A percentile compares a stretch with the other conserved stretches of the same genome.
Conservation (phyloP, 2,888 invertebrate species). For the Philereme transversata region DNA sequence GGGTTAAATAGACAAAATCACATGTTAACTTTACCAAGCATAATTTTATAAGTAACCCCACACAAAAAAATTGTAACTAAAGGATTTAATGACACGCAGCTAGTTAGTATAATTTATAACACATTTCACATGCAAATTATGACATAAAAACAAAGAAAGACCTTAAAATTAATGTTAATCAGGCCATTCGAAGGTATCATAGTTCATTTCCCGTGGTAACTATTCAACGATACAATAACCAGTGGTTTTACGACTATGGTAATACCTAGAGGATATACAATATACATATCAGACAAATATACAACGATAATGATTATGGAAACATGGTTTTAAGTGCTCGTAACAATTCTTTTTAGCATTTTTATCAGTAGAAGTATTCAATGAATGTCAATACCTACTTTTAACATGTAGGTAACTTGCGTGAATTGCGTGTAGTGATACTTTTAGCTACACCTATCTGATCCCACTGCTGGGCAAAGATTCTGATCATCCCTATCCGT, state of each 20-base stretch:
- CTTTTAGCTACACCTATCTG: no score
- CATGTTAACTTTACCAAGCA: background rate
- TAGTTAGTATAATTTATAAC: conserved; percentile 33
- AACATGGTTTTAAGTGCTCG: conserved; percentile 34
- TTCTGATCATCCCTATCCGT: no score
- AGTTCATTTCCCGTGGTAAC: conserved; percentile 12
- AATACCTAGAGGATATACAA: conserved; percentile 18
- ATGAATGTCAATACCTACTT: background rate
- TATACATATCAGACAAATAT: conserved; percentile 25
- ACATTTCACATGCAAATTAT: conserved; percentile 44
- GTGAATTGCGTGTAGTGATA: no score
- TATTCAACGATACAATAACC: conserved; percentile 10
- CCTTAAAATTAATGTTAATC: conserved; percentile 47
- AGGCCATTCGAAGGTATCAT: conserved; percentile 40
- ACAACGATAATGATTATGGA: conserved; percentile 24
- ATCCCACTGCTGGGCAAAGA: no score
- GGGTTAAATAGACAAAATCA: background rate
- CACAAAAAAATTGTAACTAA: background rate
- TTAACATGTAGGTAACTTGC: no score
- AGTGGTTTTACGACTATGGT: conserved; percentile 29
- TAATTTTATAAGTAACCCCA: conserved; percentile 7
- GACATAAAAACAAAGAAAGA: conserved; percentile 36
- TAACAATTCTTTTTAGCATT: conserved; percentile 33
- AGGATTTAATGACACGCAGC: conserved; percentile 23
- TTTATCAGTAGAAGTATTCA: conserved; percentile 27